Base-by-base conservation (phyloP, 2,888 invertebrate genomes). In the Sussaba pulchella region DNA sequence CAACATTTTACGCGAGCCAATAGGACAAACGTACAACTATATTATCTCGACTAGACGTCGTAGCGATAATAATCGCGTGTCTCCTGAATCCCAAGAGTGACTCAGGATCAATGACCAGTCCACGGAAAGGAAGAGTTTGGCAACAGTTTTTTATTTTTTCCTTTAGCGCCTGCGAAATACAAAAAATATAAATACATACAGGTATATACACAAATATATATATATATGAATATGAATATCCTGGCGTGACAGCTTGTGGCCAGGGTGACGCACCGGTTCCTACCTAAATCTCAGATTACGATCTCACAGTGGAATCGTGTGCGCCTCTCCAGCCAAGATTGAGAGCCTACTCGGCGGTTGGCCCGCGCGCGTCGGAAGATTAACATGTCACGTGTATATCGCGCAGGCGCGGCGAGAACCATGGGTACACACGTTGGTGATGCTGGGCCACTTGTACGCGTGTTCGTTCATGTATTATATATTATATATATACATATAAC, bases 281-380 rank as follows among this genome's bases (percentile, higher is more conserved):
- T 83, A 85, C 86, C 87, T 86, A 86, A 88, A 88, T 89, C 89
- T 89, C 88, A 87, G 89, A 89, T 90, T 90, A 89, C 88, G 86
- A 90, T 89, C 89, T 89, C 78, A 72, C 84, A 52, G 82, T 84
- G 85, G 86, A 85, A 86, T 87, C 84, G 86, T 85, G 87, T 26
- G 41, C 43, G 19, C 36, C 59, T 31, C 74, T 50, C 52, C 50
- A 57, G 77, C 83, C 83, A 87, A 89, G 89, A 90, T 89, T 88
- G 86, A 89, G 88, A 87, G 85, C 82, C 88, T 81, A 82, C 83
- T 80, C 78, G 82, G 82, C 75, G 83, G 85, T 84, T 82, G 82
- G 81, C 80, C 82, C 82, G 78, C 82, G 81, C 81, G 82, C 82
- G 81, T 82, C 83, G 45, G 71, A 79, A 88, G 88, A 90, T 89